phyloP scores from a whole-genome alignment of 2,888 invertebrate species.

The Pecten maximus region DNA sequence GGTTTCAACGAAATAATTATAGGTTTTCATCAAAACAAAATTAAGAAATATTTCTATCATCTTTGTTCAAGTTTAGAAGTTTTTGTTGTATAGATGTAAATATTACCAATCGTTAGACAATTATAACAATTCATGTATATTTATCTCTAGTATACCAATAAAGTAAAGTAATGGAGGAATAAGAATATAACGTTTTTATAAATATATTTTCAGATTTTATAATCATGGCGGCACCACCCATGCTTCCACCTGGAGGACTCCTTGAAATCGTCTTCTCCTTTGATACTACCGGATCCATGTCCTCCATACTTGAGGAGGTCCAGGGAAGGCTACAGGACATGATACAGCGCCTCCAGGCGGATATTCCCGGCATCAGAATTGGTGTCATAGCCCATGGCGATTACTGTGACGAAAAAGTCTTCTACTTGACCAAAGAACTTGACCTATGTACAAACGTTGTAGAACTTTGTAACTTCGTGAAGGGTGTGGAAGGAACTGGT shows the following conservation, averaged over 20 bases:
- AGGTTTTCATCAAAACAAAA: no score
- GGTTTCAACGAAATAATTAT: no score
- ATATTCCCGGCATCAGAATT: conserved; percentile 77
- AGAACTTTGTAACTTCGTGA: conserved; percentile 72
- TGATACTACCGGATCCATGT: conserved; percentile 79
- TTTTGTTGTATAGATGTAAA: no score
- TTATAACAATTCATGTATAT: no score
- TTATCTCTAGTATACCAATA: no score
- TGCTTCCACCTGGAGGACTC: conserved; percentile 65
- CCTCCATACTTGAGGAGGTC: conserved; percentile 72
- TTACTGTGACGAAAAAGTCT: conserved; percentile 75
- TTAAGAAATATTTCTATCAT: no score
- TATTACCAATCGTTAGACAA: no score
- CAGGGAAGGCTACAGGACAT: conserved; percentile 73
- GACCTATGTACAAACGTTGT: conserved; percentile 73
- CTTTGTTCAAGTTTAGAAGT: no score
- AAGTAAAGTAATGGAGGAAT: no score
- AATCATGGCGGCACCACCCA: neutral
- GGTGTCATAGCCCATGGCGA: conserved; percentile 80
- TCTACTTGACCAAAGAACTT: conserved; percentile 75
- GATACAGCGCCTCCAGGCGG: conserved; percentile 76
- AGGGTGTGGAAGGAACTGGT: conserved; percentile 70
- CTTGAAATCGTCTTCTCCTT: conserved; percentile 76
- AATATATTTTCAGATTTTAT: no score
- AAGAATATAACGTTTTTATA: no score